Conservation (phyloP, 2,113 vertebrate species). For the Scartelaos histophorus region DNA sequence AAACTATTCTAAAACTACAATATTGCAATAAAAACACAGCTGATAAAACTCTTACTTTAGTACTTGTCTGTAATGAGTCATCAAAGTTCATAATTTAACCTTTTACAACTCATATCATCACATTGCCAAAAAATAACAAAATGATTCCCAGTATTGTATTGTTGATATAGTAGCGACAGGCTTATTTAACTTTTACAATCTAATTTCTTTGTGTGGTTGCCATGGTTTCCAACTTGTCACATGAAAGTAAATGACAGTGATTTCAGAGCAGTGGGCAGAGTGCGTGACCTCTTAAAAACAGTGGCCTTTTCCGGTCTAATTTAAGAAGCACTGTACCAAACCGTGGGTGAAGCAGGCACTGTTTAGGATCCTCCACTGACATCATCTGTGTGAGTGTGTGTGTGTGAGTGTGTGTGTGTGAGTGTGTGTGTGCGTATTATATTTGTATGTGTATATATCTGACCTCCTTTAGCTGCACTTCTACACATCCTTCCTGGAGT, state of each 20-base stretch:
- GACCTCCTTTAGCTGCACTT: no score
- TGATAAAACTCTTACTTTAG: no score
- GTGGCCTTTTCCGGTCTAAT: constrained; percentile 51
- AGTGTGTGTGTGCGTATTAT: no score
- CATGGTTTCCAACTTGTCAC: constrained; percentile 14
- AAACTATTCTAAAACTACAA: no score
- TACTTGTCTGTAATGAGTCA: no score
- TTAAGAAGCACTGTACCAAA: constrained; percentile 38
- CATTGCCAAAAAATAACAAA: no score
- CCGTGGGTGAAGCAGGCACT: constrained; percentile 33
- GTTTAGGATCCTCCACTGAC: constrained; percentile 61
- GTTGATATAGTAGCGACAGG: no score
- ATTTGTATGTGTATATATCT: no score
- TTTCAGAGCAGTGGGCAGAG: constrained; percentile 26
- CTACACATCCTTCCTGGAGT: no score
- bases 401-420: constrained; percentile 67
- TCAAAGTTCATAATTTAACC: no score
- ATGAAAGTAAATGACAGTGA: constrained; percentile 30
- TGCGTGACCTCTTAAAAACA: constrained; percentile 44
- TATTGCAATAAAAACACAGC: not conserved
- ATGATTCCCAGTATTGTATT: no score
- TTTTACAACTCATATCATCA: no score
- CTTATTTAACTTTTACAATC: not conserved
- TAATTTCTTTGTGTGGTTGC: constrained; percentile 7
- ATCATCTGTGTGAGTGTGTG: constrained; percentile 72